Evolutionary conservation across 2,888 invertebrate genomes (phyloP), one percentile per base, ranked within the genome.

Genomic region (Spodoptera littoralis): DNA sequence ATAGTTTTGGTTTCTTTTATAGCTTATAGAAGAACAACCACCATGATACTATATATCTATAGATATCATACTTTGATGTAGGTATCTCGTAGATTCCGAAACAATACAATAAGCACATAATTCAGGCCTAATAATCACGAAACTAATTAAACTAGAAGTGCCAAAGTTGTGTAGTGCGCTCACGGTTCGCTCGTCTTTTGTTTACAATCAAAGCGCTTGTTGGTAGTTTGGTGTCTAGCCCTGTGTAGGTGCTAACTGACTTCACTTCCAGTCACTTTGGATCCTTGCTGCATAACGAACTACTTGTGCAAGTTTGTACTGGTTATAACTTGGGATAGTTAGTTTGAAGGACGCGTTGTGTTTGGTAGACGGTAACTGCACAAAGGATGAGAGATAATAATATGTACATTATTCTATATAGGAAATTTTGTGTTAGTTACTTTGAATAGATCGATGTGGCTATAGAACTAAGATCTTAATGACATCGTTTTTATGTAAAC

Each of bases 151-250:
- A 54, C 46, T 65, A 27, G 36, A 66, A 13, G 42, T 42, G 50
- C 9, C n/a, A 41, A 55, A 55, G 11, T 59, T 45, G 0, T 0
- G 22, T 11, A 54, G 44, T 3, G 4, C 36, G 59, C 45, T 50
- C 68, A n/a, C 6, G 48, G 12, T 8, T 27, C 68, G 52, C 70
- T 46, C 53, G 36, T n/a, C 57, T 51, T 45, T 54, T 73, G 69
- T 68, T 54, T 51, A 47, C 30, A 11, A 45, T 24, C 3, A n/a
- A 49, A 73, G 48, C 65, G 30, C 47, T 60, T 30, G 57, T 44
- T n/a, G 11, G 36, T 36, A 36, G 36, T 36, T 27, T 36, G 36
- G 36, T 36, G 36, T 9, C 8, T 27, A 13, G 8, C 12, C 9
- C 47, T 4, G 24, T 9, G 41, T n/a, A 52, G 44, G 36, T n/a